These are phyloP conservation scores for Ataeniobius toweri DNA, from an alignment of 2,797 vertebrate genomes.

Conservation along the genomic window DNA sequence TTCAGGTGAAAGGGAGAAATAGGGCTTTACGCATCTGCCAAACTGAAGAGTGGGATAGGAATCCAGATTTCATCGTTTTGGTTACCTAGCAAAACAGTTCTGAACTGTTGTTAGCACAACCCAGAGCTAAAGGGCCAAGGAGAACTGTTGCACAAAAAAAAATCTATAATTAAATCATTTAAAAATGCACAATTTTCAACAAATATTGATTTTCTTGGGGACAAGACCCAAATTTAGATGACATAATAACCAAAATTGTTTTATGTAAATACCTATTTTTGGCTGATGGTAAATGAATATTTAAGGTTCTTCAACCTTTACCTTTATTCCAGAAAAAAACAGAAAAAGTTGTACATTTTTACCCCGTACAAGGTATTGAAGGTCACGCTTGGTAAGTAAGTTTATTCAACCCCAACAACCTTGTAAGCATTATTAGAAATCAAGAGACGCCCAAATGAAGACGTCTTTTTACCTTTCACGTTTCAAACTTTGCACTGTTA, in stretches of 20 bases:
- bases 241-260: not conserved
- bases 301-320: no score
- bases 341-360: not conserved
- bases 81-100: not conserved
- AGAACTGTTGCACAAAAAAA: not conserved
- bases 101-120: not conserved
- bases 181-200: not conserved
- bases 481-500: no score
- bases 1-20: not conserved
- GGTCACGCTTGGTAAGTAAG: not conserved
- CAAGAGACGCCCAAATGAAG: not conserved
- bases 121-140: no score
- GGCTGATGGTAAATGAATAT: no score
- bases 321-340: not conserved
- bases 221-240: not conserved
- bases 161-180: not conserved
- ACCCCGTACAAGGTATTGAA: not conserved
- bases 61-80: not conserved
- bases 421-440: not conserved
- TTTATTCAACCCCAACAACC: not conserved
- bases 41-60: not conserved
- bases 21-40: no score
- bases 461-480: not conserved
- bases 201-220: not conserved
- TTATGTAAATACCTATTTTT: no score